Evolutionary conservation across 2,888 invertebrate genomes (phyloP).

Genomic region (Heliconius sara): DNA sequence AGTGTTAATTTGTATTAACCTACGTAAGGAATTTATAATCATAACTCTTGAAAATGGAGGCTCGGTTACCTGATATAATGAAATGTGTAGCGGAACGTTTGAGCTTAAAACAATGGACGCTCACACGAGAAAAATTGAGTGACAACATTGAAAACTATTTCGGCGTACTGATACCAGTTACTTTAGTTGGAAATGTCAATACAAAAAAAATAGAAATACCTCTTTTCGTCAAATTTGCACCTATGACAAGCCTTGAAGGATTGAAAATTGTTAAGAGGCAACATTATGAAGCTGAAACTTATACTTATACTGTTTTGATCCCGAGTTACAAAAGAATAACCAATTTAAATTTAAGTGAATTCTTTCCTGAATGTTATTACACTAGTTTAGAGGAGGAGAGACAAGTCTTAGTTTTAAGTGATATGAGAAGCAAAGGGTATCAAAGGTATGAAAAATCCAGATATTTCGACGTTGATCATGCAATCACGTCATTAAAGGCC

Average conservation of each 20-base stretch:
- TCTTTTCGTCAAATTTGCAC: conserved; percentile 46
- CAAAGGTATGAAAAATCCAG: conserved; percentile 34
- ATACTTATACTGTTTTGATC: conserved; percentile 42
- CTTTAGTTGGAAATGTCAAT: conserved; percentile 33
- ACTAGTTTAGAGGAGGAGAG: conserved; percentile 40
- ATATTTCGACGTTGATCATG: conserved; percentile 47
- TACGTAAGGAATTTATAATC: no score
- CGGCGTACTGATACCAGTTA: conserved; percentile 44
- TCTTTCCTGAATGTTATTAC: conserved; percentile 47
- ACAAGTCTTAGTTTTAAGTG: conserved; percentile 46
- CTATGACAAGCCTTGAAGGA: conserved; percentile 28
- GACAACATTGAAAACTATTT: conserved; percentile 49
- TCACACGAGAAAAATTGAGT: conserved; percentile 28
- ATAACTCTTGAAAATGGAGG: conserved; percentile 10
- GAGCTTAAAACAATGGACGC: conserved; percentile 31
- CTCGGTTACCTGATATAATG: conserved; percentile 28
- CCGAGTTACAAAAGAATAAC: conserved; percentile 42
- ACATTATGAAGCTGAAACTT: conserved; percentile 46
- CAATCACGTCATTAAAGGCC: conserved; percentile 38
- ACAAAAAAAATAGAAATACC: conserved; percentile 31
- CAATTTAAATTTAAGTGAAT: conserved; percentile 38
- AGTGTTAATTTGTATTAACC: no score
- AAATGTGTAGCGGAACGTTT: conserved; percentile 26
- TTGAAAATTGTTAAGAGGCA: conserved; percentile 37
- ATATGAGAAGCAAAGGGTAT: conserved; percentile 47